These are phyloP conservation scores for Drosophila repletoides DNA, from an alignment of 1,140 invertebrate genomes.

Conservation along the genomic window DNA sequence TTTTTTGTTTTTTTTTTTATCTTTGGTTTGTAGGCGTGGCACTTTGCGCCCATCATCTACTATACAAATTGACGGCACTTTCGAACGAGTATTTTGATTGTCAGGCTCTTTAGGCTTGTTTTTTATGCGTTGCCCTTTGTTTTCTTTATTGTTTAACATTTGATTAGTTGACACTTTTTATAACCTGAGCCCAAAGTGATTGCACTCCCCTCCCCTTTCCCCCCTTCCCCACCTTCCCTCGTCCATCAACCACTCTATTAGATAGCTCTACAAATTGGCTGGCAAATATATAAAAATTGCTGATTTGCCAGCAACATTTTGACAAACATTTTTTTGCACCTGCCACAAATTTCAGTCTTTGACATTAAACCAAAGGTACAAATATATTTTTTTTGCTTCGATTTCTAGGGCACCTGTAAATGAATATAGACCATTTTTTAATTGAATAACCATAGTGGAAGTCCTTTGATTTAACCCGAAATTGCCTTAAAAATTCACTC, in stretches of 20 bases:
- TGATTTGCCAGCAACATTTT: not conserved
- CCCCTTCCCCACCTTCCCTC: not conserved
- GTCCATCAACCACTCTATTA: constrained; percentile 15
- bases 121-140: constrained; percentile 33
- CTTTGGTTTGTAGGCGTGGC: constrained; percentile 13
- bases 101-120: constrained; percentile 8
- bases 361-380: not conserved
- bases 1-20: constrained; percentile 15
- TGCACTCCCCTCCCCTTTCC: not conserved
- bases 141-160: constrained; percentile 43
- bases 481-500: too few species aligned
- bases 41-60: constrained; percentile 25
- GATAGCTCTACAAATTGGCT: not conserved
- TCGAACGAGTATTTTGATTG: constrained; percentile 76
- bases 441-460: too few species aligned
- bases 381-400: not conserved
- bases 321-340: not conserved
- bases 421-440: too few species aligned
- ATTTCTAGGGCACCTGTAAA: not conserved
- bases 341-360: not conserved
- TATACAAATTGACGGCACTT: constrained; percentile 66
- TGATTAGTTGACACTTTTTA: constrained; percentile 79
- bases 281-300: not conserved
- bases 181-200: constrained; percentile 34
- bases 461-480: too few species aligned